Conservation (phyloP, 2,888 invertebrate species). For the Drosophila kuntzei region DNA sequence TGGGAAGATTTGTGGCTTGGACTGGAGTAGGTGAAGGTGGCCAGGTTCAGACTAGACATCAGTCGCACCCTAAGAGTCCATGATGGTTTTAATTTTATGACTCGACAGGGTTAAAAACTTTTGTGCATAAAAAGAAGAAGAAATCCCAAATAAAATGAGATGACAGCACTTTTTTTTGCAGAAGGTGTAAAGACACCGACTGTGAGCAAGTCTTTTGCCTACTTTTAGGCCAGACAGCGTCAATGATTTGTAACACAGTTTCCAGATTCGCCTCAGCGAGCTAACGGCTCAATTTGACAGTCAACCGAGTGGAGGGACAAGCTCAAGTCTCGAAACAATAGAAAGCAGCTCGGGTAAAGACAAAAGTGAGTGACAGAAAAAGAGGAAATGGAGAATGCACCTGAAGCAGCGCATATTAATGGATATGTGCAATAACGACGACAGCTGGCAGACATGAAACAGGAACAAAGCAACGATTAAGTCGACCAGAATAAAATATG, state of each 20-base stretch:
- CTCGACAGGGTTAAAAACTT: slow-evolving; percentile 72
- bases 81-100: slow-evolving; percentile 76
- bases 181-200: slow-evolving; percentile 11
- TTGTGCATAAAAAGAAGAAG: slow-evolving; percentile 52
- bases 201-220: slow-evolving; percentile 25
- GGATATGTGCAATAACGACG: slow-evolving; percentile 75
- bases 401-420: slow-evolving; percentile 75
- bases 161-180: slow-evolving; percentile 50
- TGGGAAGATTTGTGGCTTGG: slow-evolving; percentile 42
- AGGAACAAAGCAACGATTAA: slow-evolving; percentile 72
- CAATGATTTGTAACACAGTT: slow-evolving; percentile 74
- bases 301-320: slow-evolving; percentile 38
- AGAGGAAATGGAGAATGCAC: slow-evolving; percentile 50
- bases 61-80: slow-evolving; percentile 61
- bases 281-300: slow-evolving; percentile 67
- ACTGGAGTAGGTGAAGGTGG: slow-evolving; percentile 19
- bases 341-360: slow-evolving; percentile 14
- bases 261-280: slow-evolving; percentile 53
- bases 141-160: slow-evolving; percentile 60
- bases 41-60: slow-evolving; percentile 35
- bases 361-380: not conserved
- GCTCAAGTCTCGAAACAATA: slow-evolving; percentile 65
- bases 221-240: slow-evolving; percentile 49
- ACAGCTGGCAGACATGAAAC: slow-evolving; percentile 73
- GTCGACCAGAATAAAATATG: slow-evolving; percentile 79